Evolutionary conservation across 2,888 invertebrate species (phyloP).

Genomic region (Caenorhabditis sp.): DNA sequence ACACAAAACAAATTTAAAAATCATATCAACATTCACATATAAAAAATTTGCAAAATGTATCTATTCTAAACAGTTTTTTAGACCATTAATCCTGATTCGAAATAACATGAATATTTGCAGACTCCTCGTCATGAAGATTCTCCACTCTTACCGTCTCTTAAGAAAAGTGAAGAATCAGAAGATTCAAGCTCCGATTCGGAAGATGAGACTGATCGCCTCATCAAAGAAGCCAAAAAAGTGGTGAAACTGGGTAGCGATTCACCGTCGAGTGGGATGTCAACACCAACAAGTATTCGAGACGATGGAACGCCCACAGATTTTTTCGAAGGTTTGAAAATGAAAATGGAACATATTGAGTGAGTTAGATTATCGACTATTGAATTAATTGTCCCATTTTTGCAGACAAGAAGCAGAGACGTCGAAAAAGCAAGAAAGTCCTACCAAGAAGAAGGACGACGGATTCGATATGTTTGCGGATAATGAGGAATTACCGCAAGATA

Average conservation of each 20-base stretch:
- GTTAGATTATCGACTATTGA: constrained; percentile 1
- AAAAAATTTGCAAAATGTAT: too few species aligned
- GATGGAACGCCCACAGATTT: constrained; percentile 37
- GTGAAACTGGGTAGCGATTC: constrained; percentile 36
- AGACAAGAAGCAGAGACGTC: constrained; percentile 1
- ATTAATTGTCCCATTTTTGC: background rate
- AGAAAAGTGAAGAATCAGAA: constrained; percentile 6
- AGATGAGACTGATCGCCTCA: constrained; percentile 32
- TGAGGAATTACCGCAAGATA: constrained; percentile 55
- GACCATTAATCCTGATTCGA: too few species aligned
- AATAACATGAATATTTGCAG: too few species aligned
- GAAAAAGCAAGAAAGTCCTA: constrained; percentile 7
- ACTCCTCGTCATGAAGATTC: background rate
- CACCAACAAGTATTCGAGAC: constrained; percentile 27
- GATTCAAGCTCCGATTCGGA: constrained; percentile 29
- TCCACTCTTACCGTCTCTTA: background rate
- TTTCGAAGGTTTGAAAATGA: constrained; percentile 3
- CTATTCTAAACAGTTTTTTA: too few species aligned
- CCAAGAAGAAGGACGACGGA: constrained; percentile 24
- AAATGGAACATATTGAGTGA: constrained; percentile 56
- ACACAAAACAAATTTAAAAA: too few species aligned
- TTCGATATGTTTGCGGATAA: constrained; percentile 72
- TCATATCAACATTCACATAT: too few species aligned
- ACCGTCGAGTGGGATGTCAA: constrained; percentile 42
- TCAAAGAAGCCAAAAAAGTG: constrained; percentile 36